A percentile compares a stretch with the other conserved stretches of the same genome.
Conservation (phyloP, 2,888 invertebrate genomes). For the Cordylochernes scorpioides region DNA sequence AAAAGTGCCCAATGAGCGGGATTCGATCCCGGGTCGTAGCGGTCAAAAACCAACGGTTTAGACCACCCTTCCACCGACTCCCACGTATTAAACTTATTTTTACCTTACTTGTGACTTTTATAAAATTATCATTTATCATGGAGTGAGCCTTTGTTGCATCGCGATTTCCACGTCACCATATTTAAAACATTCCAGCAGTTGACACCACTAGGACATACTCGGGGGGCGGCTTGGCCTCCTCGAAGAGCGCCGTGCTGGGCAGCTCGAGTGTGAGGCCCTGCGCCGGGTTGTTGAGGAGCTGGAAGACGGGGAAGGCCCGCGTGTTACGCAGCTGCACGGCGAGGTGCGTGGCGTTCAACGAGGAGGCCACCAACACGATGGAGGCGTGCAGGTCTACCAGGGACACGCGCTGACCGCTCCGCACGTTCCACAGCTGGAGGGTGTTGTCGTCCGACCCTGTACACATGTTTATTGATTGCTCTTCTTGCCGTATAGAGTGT, state of each 20-base stretch:
- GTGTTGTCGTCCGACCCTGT: conserved; percentile 20
- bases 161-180: too few species aligned
- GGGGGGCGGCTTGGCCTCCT: conserved; percentile 7
- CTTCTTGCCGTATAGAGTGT: too few species aligned
- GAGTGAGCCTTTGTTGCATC: too few species aligned
- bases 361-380: conserved; percentile 25
- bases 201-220: neutral
- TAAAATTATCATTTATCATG: too few species aligned
- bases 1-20: too few species aligned
- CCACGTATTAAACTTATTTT: too few species aligned
- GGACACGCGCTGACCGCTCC: conserved; percentile 19
- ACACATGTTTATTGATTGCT: too few species aligned
- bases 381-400: conserved; percentile 24
- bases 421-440: conserved; percentile 22
- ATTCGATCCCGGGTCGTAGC: too few species aligned
- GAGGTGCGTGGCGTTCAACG: conserved; percentile 52
- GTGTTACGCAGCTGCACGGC: conserved; percentile 48
- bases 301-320: conserved; percentile 52
- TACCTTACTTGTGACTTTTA: too few species aligned
- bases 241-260: conserved; percentile 9
- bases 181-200: too few species aligned
- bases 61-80: too few species aligned
- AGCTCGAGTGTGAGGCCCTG: conserved; percentile 14
- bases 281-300: conserved; percentile 69
- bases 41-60: too few species aligned